Percentiles rank a stretch among this genome's conserved stretches.
Conservation (phyloP, 2,797 vertebrate genomes). For the Liasis olivaceus region DNA sequence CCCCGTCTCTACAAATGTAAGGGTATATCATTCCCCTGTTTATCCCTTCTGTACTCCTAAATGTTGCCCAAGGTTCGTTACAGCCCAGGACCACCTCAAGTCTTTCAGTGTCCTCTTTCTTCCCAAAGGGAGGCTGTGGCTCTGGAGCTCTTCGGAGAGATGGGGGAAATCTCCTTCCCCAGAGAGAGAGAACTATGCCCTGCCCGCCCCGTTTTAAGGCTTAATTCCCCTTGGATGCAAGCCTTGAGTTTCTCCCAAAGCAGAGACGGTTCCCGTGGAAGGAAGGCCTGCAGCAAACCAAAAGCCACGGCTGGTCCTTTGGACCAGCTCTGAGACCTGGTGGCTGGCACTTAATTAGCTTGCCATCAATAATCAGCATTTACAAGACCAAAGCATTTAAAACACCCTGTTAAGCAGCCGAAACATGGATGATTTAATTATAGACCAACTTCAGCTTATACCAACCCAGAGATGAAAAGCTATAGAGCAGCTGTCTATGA, state of each 20-base stretch:
- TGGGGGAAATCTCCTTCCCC: neutral
- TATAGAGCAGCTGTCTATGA: constrained; percentile 70
- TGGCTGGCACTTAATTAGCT: constrained; percentile 63
- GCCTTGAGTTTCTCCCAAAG: neutral
- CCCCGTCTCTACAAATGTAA: neutral
- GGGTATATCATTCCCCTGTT: neutral
- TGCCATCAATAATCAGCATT: constrained; percentile 71
- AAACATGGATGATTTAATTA: constrained; percentile 75
- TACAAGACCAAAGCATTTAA: constrained; percentile 71
- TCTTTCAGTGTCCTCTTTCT: neutral
- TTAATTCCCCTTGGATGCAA: too few relatives aligned
- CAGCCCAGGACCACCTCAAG: too few relatives aligned
- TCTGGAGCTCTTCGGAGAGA: neutral
- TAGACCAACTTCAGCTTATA: constrained; percentile 66
- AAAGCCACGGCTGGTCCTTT: neutral
- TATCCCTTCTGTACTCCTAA: neutral
- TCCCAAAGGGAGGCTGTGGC: neutral
- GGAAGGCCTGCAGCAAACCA: fast-evolving
- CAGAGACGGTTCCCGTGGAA: neutral
- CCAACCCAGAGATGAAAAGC: constrained; percentile 67
- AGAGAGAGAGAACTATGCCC: neutral
- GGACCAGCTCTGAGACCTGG: constrained; percentile 36
- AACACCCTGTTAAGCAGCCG: constrained; percentile 70
- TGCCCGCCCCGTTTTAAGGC: neutral
- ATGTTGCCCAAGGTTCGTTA: neutral